phyloP scores from a whole-genome alignment of 2,797 vertebrate species.

The Gambelia wislizenii region DNA sequence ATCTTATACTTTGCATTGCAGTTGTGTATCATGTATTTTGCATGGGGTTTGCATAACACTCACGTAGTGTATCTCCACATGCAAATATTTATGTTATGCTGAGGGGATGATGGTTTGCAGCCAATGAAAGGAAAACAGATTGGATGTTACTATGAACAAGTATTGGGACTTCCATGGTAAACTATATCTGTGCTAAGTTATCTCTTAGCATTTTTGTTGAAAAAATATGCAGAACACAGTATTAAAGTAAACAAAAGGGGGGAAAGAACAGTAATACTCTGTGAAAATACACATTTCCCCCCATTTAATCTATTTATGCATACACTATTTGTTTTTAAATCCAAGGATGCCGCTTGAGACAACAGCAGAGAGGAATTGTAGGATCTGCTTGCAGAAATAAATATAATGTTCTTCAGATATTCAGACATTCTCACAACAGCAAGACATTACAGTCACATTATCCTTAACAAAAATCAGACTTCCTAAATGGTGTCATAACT shows the following conservation, averaged over 20 bases:
- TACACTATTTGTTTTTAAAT: not conserved
- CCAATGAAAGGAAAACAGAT: constrained; percentile 78
- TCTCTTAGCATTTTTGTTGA: constrained; percentile 70
- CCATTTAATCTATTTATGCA: constrained; percentile 38
- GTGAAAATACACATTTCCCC: constrained; percentile 13
- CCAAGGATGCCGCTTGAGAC: not conserved
- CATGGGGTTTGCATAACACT: no score
- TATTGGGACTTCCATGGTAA: constrained; percentile 70
- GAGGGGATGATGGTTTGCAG: no score
- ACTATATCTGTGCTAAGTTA: constrained; percentile 66
- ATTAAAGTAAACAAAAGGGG: constrained; percentile 36
- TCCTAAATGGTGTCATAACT: constrained; percentile 16
- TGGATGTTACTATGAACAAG: constrained; percentile 75
- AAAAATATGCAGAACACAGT: constrained; percentile 60
- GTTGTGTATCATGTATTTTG: no score
- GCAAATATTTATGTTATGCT: no score
- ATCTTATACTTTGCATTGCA: no score
- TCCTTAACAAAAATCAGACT: constrained; percentile 30
- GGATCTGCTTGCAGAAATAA: constrained; percentile 10
- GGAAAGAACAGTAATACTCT: constrained; percentile 38
- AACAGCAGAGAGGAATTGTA: constrained; percentile 24
- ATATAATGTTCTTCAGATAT: not conserved
- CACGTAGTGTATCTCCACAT: no score
- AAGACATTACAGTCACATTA: constrained; percentile 24
- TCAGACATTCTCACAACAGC: constrained; percentile 1